A percentile compares a stretch with the other conserved stretches of the same genome.
Conservation (phyloP, 2,113 vertebrate genomes). For the Bettongia penicillata region DNA sequence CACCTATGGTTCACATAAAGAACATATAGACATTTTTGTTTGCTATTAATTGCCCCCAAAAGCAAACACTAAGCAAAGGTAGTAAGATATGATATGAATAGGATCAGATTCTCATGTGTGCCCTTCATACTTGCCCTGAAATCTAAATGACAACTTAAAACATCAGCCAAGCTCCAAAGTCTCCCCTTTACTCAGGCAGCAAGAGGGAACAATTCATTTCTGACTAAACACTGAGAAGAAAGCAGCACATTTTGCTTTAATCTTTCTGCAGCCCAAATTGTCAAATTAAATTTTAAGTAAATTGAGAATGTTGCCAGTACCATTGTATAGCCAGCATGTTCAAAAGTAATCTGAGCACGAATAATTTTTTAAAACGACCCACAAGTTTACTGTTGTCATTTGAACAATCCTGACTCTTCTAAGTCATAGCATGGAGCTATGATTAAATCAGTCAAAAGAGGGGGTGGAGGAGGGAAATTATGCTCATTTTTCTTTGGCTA, state of each 20-base stretch:
- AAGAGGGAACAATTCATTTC: not conserved
- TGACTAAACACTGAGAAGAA: not conserved
- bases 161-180: not conserved
- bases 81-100: not conserved
- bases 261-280: not conserved
- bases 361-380: not conserved
- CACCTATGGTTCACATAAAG: not conserved
- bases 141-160: not conserved
- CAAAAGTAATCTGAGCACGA: not conserved
- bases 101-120: not conserved
- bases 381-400: not conserved
- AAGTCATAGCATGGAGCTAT: not conserved
- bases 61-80: not conserved
- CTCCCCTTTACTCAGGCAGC: not conserved
- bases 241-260: not conserved
- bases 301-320: not conserved
- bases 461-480: not conserved
- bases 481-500: not conserved
- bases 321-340: not conserved
- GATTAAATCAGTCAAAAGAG: conserved; percentile 7
- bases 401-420: not conserved
- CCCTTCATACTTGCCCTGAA: not conserved
- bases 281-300: conserved; percentile 10
- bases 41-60: not conserved
- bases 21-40: not conserved